Evolutionary conservation across 2,113 vertebrate genomes (phyloP).

Genomic region (Trogon melanurus): DNA sequence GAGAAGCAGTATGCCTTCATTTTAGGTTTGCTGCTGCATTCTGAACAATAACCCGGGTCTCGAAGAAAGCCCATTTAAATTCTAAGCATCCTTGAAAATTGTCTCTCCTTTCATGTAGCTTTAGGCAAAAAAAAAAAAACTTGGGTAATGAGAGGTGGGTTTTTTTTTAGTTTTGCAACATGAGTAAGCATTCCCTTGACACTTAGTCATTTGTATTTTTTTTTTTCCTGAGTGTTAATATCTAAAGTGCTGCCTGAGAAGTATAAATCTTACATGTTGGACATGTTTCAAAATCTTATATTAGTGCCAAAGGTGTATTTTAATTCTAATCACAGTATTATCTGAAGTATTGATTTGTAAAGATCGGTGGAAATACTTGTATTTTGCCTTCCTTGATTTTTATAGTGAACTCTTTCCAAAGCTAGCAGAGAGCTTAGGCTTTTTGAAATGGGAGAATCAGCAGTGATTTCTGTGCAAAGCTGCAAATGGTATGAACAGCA

Average conservation of each 20-base stretch:
- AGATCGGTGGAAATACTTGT: neutral
- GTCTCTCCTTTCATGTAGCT: conserved; percentile 9
- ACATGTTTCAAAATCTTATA: neutral
- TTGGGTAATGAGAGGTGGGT: neutral
- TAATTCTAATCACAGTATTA: neutral
- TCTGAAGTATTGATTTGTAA: neutral
- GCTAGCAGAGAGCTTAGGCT: neutral
- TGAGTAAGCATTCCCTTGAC: conserved; percentile 3
- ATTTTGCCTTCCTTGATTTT: neutral
- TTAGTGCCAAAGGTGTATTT: neutral
- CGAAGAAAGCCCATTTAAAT: neutral
- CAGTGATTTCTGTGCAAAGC: neutral
- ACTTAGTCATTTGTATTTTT: neutral
- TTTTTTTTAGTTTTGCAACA: neutral
- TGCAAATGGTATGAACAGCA: neutral
- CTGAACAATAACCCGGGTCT: neutral
- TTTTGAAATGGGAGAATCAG: neutral
- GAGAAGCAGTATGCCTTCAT: neutral
- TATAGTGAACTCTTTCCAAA: neutral
- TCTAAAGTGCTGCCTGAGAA: neutral
- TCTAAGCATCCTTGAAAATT: neutral
- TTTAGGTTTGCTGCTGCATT: neutral
- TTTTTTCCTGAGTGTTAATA: neutral
- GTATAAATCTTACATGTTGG: neutral
- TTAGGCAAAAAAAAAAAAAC: neutral